These are phyloP conservation scores for Lochmaea crataegi DNA, from an alignment of 2,888 invertebrate species.

Conservation along the genomic window DNA sequence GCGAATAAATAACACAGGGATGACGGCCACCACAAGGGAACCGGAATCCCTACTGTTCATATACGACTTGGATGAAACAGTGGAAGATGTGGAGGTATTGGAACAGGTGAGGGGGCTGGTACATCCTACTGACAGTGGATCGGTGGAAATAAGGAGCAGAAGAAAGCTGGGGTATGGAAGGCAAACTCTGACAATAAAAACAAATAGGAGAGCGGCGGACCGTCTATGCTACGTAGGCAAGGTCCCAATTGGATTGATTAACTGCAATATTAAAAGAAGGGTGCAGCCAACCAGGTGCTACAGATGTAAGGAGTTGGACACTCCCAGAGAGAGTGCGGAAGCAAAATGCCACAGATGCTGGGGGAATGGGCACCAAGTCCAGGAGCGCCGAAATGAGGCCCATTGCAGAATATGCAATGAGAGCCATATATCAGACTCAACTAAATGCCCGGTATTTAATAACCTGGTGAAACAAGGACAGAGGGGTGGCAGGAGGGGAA, in stretches of 20 bases:
- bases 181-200: background rate
- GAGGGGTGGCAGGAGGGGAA: background rate
- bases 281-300: constrained; percentile 19
- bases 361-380: background rate
- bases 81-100: constrained; percentile 4
- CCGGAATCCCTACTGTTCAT: background rate
- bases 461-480: background rate
- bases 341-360: too few species aligned
- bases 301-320: constrained; percentile 26
- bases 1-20: background rate
- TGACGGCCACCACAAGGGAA: constrained; percentile 6
- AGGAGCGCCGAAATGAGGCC: background rate
- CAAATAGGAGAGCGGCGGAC: background rate
- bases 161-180: background rate
- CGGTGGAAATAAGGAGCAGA: background rate
- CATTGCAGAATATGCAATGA: background rate
- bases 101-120: background rate
- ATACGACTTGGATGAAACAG: constrained; percentile 2
- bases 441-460: background rate
- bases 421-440: background rate
- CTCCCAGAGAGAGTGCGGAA: background rate
- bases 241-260: background rate
- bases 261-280: constrained; percentile 14
- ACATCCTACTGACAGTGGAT: background rate
- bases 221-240: background rate